These are phyloP conservation scores for Tenualosa ilisha DNA, from an alignment of 2,797 vertebrate species.

Conservation along the genomic window DNA sequence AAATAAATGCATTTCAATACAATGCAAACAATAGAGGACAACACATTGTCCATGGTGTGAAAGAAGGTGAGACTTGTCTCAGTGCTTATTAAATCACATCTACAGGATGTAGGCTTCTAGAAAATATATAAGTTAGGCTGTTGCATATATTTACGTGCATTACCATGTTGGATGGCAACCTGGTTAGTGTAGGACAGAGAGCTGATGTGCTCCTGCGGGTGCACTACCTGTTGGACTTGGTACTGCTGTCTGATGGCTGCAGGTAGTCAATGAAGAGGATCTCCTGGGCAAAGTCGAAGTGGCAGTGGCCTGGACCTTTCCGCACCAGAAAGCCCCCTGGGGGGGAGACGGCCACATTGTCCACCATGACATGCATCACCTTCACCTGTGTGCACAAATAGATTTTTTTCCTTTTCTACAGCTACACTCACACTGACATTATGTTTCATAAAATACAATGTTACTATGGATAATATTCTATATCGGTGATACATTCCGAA, in stretches of 20 bases:
- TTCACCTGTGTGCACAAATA: constrained; percentile 76
- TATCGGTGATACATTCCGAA: no score
- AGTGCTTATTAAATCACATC: no score
- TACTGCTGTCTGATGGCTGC: constrained; percentile 53
- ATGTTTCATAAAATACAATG: no score
- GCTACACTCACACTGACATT: not conserved
- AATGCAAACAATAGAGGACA: no score
- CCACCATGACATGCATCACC: constrained; percentile 82
- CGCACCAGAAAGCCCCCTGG: constrained; percentile 88
- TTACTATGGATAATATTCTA: no score
- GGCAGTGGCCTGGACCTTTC: constrained; percentile 94
- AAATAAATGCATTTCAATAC: no score
- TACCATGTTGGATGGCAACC: no score
- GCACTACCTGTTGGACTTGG: constrained; percentile 44
- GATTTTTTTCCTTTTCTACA: not conserved
- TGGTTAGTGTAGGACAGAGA: not conserved
- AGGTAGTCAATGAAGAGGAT: constrained; percentile 90
- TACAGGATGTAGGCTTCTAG: no score
- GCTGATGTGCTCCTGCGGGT: constrained; percentile 42
- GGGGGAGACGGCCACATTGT: constrained; percentile 84
- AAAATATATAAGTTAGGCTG: no score
- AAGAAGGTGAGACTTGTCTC: no score
- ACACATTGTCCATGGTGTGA: no score
- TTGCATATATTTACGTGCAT: no score
- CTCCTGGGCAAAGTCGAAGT: constrained; percentile 98